Percentiles rank a stretch among this genome's conserved stretches.
These are phyloP conservation scores for Tychaedon coryphoeus DNA, from an alignment of 2,113 vertebrate genomes.

Conservation along the genomic window DNA sequence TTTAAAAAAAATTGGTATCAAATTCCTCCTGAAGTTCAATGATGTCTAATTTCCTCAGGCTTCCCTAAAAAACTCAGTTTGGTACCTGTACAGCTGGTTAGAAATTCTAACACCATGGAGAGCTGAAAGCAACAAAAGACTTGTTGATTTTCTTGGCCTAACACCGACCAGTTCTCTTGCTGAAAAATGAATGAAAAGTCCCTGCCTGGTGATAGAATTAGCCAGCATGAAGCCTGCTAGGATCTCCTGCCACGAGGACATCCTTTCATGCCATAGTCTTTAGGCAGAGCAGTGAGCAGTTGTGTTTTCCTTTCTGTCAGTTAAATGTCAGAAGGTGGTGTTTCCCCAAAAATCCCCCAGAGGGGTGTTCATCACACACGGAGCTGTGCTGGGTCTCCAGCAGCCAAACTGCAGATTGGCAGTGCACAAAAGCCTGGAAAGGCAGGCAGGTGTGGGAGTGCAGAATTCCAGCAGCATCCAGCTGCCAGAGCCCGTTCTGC, in stretches of 20 bases:
- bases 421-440: not conserved
- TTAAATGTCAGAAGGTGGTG: not conserved
- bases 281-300: not conserved
- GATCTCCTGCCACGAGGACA: not conserved
- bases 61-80: not conserved
- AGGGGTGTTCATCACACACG: not conserved
- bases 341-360: not conserved
- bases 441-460: not conserved
- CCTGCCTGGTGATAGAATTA: not conserved
- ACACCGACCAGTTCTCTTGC: not conserved
- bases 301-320: not conserved
- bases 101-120: not conserved
- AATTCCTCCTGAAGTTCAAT: not conserved
- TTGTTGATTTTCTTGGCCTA: not conserved
- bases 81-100: not conserved
- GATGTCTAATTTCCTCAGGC: not conserved
- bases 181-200: not conserved
- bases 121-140: not conserved
- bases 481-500: not conserved
- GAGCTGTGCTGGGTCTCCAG: not conserved
- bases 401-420: not conserved
- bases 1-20: not conserved
- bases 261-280: not conserved
- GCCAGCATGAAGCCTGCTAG: not conserved
- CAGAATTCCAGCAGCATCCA: not conserved